These are phyloP conservation scores for Apeira syringaria DNA, from an alignment of 2,888 invertebrate genomes.

Conservation along the genomic window DNA sequence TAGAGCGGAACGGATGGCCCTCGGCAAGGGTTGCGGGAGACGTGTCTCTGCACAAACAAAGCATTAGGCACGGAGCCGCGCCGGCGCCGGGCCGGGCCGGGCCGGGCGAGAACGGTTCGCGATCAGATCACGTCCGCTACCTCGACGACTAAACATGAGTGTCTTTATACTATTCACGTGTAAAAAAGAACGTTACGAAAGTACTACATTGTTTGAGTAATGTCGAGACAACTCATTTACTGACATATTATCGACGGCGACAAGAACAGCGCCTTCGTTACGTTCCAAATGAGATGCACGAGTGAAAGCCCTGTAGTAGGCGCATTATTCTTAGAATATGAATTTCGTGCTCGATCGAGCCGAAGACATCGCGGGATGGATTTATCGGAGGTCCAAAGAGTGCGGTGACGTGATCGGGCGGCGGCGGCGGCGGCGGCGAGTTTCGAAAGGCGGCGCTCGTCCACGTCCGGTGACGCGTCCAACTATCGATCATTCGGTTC, in stretches of 20 bases:
- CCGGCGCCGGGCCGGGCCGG: constrained; percentile 60
- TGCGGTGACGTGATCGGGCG: constrained; percentile 46
- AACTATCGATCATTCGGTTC: constrained; percentile 84
- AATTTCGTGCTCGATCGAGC: constrained; percentile 50
- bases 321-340: constrained; percentile 37
- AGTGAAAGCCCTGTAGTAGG: constrained; percentile 31
- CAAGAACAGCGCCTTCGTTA: constrained; percentile 20
- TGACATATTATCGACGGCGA: constrained; percentile 16
- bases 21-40: constrained; percentile 72
- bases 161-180: constrained; percentile 1
- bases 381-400: constrained; percentile 51
- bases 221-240: constrained; percentile 7
- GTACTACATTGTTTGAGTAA: not conserved
- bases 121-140: constrained; percentile 35
- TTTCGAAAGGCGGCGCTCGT: constrained; percentile 76
- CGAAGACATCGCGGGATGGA: constrained; percentile 56
- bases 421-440: constrained; percentile 49
- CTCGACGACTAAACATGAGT: constrained; percentile 11
- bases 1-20: constrained; percentile 76
- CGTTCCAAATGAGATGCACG: constrained; percentile 26
- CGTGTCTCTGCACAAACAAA: constrained; percentile 69
- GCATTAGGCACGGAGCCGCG: constrained; percentile 66
- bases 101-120: constrained; percentile 56
- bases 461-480: constrained; percentile 81
- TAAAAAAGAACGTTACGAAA: not conserved